These are phyloP conservation scores for Pentalonia nigronervosa DNA, from an alignment of 1,140 invertebrate genomes.

Conservation along the genomic window DNA sequence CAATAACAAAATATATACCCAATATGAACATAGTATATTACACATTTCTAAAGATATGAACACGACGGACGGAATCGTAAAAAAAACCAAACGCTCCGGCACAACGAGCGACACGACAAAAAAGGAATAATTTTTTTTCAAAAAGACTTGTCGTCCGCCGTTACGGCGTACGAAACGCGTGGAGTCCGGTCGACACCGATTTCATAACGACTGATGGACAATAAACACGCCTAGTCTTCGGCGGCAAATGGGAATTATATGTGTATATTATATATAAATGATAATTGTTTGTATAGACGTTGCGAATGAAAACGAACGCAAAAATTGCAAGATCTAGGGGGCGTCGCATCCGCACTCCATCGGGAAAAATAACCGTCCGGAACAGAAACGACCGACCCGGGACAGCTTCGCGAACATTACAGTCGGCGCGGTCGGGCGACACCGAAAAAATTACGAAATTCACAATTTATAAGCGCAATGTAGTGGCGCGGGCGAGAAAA, in stretches of 20 bases:
- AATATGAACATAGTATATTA: background rate
- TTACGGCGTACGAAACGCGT: too few species aligned
- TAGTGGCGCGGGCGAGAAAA: background rate
- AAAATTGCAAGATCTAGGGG: background rate
- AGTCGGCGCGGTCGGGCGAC: background rate
- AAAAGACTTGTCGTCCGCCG: background rate
- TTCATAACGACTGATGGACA: background rate
- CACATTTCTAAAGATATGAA: background rate
- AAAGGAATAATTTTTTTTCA: background rate
- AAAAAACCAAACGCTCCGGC: too few species aligned
- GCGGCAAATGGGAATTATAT: background rate
- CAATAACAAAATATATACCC: too few species aligned
- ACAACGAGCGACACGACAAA: too few species aligned
- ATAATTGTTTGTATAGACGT: background rate
- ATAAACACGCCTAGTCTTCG: background rate
- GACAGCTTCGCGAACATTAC: background rate
- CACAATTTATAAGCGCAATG: background rate
- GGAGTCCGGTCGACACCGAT: background rate
- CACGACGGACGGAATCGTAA: too few species aligned
- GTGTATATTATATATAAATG: too few species aligned
- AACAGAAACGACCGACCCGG: background rate
- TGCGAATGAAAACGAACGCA: background rate
- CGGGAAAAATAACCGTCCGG: background rate
- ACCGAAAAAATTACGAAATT: background rate
- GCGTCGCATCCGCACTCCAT: background rate